Conservation (phyloP, 2,113 vertebrate genomes). For the Alaudala cheleensis region DNA sequence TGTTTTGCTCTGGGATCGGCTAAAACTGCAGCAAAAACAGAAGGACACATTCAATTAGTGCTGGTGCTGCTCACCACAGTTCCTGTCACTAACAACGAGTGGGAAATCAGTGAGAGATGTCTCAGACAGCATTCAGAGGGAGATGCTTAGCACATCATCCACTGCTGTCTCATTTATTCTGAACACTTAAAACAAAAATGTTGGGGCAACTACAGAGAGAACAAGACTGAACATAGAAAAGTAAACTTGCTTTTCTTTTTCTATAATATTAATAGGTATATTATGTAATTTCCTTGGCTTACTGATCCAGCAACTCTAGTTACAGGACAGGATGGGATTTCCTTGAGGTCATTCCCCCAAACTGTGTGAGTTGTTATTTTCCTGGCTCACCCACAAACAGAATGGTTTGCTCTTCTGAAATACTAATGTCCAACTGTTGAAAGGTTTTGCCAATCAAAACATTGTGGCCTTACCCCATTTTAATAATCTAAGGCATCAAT, state of each 20-base stretch:
- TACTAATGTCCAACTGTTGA: slow-evolving; percentile 46
- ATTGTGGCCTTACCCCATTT: slow-evolving; percentile 36
- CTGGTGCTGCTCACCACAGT: not conserved
- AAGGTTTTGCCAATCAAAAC: slow-evolving; percentile 61
- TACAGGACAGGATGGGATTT: slow-evolving; percentile 57
- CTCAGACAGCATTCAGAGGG: not conserved
- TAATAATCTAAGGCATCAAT: slow-evolving; percentile 63
- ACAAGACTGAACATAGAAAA: not conserved
- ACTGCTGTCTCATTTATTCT: not conserved
- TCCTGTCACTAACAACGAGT: not conserved
- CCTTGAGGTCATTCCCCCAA: slow-evolving; percentile 60
- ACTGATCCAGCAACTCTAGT: slow-evolving; percentile 40
- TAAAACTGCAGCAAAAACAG: not conserved
- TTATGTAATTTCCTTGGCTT: slow-evolving; percentile 54
- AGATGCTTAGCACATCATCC: not conserved
- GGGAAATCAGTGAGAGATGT: not conserved
- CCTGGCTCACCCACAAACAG: slow-evolving; percentile 67
- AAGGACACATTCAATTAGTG: not conserved
- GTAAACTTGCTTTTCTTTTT: slow-evolving; percentile 11
- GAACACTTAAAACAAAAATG: not conserved
- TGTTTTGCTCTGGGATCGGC: not conserved
- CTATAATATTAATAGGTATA: not conserved
- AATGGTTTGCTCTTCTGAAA: slow-evolving; percentile 58
- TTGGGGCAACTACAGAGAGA: not conserved
- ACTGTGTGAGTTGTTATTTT: slow-evolving; percentile 54